phyloP scores from a whole-genome alignment of 2,113 vertebrate genomes.

The Panurus biarmicus region DNA sequence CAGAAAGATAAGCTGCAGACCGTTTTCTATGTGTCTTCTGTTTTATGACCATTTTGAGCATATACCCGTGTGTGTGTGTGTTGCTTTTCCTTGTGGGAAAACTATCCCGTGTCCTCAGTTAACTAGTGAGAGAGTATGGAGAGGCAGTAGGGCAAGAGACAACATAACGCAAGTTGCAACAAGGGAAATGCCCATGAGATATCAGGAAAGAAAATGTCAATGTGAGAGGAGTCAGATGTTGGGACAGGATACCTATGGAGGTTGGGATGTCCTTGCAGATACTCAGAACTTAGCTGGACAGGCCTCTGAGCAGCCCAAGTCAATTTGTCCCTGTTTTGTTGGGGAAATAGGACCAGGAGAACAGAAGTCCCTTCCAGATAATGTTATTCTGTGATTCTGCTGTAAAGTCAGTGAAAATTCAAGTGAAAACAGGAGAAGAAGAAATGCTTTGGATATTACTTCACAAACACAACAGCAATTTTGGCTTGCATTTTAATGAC shows the following conservation, averaged over 20 bases:
- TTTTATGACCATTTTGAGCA: background rate
- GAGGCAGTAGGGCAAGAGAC: background rate
- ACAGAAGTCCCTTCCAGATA: background rate
- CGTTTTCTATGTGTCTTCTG: rapidly evolving
- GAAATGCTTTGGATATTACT: background rate
- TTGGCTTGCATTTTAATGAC: background rate
- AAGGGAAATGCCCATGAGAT: background rate
- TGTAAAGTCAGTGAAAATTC: background rate
- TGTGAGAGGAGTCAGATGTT: background rate
- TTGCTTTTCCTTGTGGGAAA: background rate
- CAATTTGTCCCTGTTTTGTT: background rate
- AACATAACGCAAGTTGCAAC: background rate
- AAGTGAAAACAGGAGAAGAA: background rate
- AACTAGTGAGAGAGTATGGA: background rate
- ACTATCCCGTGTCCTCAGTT: background rate
- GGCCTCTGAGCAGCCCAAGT: background rate
- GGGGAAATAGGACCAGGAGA: background rate
- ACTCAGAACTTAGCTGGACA: background rate
- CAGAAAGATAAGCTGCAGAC: background rate
- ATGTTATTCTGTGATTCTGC: background rate
- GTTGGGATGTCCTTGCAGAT: background rate
- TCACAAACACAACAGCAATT: background rate
- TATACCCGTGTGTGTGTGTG: rapidly evolving
- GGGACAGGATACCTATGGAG: background rate
- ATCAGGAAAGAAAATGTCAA: background rate